Base-by-base conservation (phyloP, 1,140 invertebrate genomes). In the Drosophila leontia region DNA sequence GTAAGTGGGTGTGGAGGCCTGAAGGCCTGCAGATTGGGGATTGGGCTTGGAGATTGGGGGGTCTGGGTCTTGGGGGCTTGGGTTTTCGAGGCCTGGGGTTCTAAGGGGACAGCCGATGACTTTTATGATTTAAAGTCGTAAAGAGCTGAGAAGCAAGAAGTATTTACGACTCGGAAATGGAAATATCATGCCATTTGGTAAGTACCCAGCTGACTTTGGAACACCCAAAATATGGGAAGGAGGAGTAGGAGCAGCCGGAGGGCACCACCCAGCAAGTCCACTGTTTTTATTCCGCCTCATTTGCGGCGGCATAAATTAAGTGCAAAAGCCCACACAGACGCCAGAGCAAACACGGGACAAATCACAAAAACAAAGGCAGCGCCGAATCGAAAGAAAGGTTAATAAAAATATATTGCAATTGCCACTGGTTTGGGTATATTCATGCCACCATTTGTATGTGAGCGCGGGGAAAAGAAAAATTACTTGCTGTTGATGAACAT, bases 71-170 rank as follows among this genome's bases (percentile, higher is more conserved):
- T n/a, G 32, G 41, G 17, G 17, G 7, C 12, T 13, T 13, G 7
- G 45, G 17, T 41, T 37, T 47, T 44, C 41, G 34, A 2, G 45
- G 34, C 48, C 58, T 26, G 23, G 39, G 35, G 50, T 35, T 55
- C 57, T 48, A 50, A 50, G 71, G 76, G 78, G 64, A 82, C 78
- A 78, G 70, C 64, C 72, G 71, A 87, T 70, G 84, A 74, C 58
- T 80, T 80, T 88, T 90, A 90, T 88, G 85, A 90, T 88, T 88
- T 90, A 88, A 88, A 88, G 78, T 78, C 85, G 71, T 84, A 88
- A 88, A 88, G 65, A 56, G 86, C 75, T 37, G n/a, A 48, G 56
- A 47, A 74, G 58, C 84, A 67, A 68, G 72, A 80, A 80, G 87
- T 84, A 88, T 88, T 88, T 88, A 88, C 84, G 84, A 88, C 77